A percentile compares a stretch with the other conserved stretches of the same genome.
These are phyloP conservation scores for Sterrhoptilus dennistouni DNA, from an alignment of 2,113 vertebrate genomes.

Conservation along the genomic window DNA sequence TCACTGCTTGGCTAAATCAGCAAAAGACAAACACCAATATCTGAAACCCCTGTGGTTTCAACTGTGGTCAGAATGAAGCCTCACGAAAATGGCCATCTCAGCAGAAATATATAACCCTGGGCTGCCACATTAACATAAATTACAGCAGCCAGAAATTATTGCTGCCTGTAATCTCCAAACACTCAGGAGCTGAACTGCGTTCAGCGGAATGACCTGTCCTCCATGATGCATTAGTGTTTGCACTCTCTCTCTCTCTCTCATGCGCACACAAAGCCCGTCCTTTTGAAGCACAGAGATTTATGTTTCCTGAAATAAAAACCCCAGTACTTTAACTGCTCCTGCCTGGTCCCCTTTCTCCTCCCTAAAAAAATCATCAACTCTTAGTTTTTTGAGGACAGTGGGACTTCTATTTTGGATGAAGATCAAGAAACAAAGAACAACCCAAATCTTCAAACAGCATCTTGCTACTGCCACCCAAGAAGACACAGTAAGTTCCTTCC, in stretches of 20 bases:
- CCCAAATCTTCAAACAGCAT: not conserved
- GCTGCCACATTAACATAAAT: slow-evolving; percentile 83
- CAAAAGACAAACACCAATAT: slow-evolving; percentile 41
- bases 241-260: slow-evolving; percentile 1
- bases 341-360: not conserved
- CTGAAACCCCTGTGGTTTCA: slow-evolving; percentile 52
- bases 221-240: slow-evolving; percentile 77
- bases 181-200: slow-evolving; percentile 72
- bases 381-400: not conserved
- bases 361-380: not conserved
- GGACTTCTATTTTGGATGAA: not conserved
- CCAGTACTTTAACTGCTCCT: not conserved
- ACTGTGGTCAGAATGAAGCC: slow-evolving; percentile 73
- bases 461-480: not conserved
- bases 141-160: slow-evolving; percentile 79
- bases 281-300: slow-evolving; percentile 64
- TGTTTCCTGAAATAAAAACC: slow-evolving; percentile 38
- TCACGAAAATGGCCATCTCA: slow-evolving; percentile 74
- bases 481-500: not conserved
- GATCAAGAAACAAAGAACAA: not conserved
- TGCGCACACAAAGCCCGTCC: not conserved
- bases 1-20: slow-evolving; percentile 62
- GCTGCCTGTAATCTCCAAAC: slow-evolving; percentile 79
- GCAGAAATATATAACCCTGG: slow-evolving; percentile 75
- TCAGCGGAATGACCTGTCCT: slow-evolving; percentile 79